These are phyloP conservation scores for Drepana falcataria DNA, from an alignment of 2,888 invertebrate genomes.

Conservation along the genomic window DNA sequence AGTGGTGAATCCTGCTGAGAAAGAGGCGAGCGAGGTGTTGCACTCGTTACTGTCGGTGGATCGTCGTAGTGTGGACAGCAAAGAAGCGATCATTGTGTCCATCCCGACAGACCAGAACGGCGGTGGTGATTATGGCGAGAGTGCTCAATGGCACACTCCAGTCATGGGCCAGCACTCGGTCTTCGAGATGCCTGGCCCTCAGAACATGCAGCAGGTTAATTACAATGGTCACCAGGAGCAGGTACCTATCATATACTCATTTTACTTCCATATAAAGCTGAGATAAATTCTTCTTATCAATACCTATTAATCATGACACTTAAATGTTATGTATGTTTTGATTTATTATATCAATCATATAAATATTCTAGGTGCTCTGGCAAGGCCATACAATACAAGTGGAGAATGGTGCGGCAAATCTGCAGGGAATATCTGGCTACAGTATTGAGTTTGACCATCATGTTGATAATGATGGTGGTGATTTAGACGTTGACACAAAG, in stretches of 20 bases:
- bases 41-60: conserved; percentile 83
- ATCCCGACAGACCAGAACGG: conserved; percentile 68
- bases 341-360: too few species aligned
- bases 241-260: conserved; percentile 31
- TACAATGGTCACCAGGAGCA: conserved; percentile 75
- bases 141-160: conserved; percentile 82
- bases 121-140: conserved; percentile 70
- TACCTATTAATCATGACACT: too few species aligned
- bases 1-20: conserved; percentile 82
- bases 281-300: too few species aligned
- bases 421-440: conserved; percentile 57
- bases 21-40: conserved; percentile 84
- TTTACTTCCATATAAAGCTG: neutral
- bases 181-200: conserved; percentile 60
- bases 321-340: too few species aligned
- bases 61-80: conserved; percentile 80
- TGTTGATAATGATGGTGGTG: conserved; percentile 47
- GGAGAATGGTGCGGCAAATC: conserved; percentile 68
- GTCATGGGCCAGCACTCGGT: conserved; percentile 77
- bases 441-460: conserved; percentile 61
- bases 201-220: conserved; percentile 66
- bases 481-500: conserved; percentile 68
- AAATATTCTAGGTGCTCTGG: conserved; percentile 79
- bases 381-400: conserved; percentile 83
- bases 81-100: conserved; percentile 72